Evolutionary conservation across 2,797 vertebrate species (phyloP).

Genomic region (Enteromius fasciolatus): DNA sequence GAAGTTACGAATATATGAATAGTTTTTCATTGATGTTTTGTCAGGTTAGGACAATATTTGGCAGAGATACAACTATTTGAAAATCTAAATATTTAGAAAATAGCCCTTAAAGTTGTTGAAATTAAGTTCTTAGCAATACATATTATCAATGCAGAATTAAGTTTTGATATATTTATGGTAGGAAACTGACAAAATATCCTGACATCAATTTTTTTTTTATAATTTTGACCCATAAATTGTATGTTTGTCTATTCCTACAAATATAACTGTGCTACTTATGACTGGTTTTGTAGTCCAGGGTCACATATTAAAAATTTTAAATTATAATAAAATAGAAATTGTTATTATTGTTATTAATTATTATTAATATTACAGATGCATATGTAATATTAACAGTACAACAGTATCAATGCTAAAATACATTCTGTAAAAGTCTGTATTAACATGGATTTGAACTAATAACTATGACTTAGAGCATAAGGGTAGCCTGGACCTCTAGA

Average conservation of each 20-base stretch:
- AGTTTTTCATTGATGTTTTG: neutral
- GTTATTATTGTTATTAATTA: too few species aligned
- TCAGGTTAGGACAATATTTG: neutral
- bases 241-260: neutral
- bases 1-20: neutral
- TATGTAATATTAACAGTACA: neutral
- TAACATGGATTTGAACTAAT: slow-evolving; percentile 56
- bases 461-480: slow-evolving; percentile 47
- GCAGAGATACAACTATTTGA: neutral
- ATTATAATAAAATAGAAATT: neutral
- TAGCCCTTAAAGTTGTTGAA: too few species aligned
- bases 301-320: neutral
- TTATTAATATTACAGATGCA: too few species aligned
- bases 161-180: neutral
- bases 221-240: neutral
- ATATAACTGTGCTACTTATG: neutral
- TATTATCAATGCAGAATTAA: neutral
- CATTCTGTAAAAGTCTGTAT: slow-evolving; percentile 41
- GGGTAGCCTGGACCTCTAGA: slow-evolving; percentile 33
- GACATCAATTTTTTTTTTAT: neutral
- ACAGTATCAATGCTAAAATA: slow-evolving; percentile 48
- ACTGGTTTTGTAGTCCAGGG: neutral
- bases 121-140: neutral
- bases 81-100: neutral
- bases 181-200: neutral